These are phyloP conservation scores for Corvus cornix DNA, from an alignment of 2,113 vertebrate species.

Conservation along the genomic window DNA sequence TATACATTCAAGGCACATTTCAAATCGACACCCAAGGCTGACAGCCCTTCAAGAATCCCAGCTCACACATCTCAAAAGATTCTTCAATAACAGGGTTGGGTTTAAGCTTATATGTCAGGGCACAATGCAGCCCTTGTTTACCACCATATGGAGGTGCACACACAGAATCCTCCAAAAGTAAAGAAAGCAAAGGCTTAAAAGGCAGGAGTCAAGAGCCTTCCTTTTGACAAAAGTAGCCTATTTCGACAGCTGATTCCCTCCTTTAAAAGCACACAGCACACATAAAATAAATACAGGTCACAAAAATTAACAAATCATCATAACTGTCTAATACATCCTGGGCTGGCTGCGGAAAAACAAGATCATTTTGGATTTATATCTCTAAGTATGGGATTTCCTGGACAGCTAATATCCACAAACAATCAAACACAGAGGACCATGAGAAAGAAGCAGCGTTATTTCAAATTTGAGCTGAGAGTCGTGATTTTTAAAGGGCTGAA, in stretches of 20 bases:
- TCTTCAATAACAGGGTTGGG: conserved; percentile 66
- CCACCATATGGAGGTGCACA: conserved; percentile 65
- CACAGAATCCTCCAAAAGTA: conserved; percentile 62
- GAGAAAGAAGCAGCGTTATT: conserved; percentile 74
- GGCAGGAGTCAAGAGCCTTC: conserved; percentile 61
- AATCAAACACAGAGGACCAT: conserved; percentile 75
- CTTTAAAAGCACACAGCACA: conserved; percentile 69
- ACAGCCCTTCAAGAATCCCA: conserved; percentile 72
- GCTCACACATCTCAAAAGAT: conserved; percentile 72
- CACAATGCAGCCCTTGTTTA: conserved; percentile 75
- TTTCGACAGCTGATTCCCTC: conserved; percentile 74
- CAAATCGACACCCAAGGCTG: conserved; percentile 65
- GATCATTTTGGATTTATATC: conserved; percentile 80
- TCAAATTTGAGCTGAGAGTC: conserved; percentile 76
- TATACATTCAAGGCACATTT: conserved; percentile 71
- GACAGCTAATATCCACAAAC: conserved; percentile 83
- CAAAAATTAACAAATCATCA: conserved; percentile 82
- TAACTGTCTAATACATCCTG: conserved; percentile 80
- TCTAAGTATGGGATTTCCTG: conserved; percentile 83
- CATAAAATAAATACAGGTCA: conserved; percentile 80
- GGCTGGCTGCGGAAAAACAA: conserved; percentile 78
- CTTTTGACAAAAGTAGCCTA: conserved; percentile 68
- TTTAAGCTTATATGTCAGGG: conserved; percentile 69
- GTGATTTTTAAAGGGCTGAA: conserved; percentile 75
- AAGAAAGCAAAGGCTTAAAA: conserved; percentile 68